Evolutionary conservation across 1,140 invertebrate genomes (phyloP), one percentile per base, ranked within the genome.

Genomic region (Drosophila asahinai): DNA sequence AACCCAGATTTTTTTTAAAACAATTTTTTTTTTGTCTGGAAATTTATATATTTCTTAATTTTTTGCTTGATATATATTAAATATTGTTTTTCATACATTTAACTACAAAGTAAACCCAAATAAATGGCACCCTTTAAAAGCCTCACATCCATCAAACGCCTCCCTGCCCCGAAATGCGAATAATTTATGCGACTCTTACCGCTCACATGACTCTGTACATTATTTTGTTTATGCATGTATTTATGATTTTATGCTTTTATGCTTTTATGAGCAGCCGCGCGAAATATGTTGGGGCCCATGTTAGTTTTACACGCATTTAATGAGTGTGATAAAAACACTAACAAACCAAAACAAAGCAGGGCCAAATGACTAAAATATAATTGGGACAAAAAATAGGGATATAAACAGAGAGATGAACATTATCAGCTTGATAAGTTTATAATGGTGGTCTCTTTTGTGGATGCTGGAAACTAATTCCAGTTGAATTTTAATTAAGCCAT

Each of bases 231-330:
- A 70, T 62, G 62, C 79, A 33, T 67, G 43, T 49, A 77, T 66
- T 73, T 67, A 70, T 62, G 62, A 72, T 40, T 66, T 73, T 67
- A 59, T 74, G 67, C 63, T 51, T 68, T 71, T 73, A 62, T 61
- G 58, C 63, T 51, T 68, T 71, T 73, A 62, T 61, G 58, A 38
- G 70, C 65, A 30, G 63, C 68, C 54, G 59, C 43, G 63, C 45
- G 62, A 84, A 90, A 80, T 89, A 49, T 83, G 81, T 42, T 82
- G 80, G 36, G 68, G 66, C 42, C 57, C 52, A 45, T 75, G 58
- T 49, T 73, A 61, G 65, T 80, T 81, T 90, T 66, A 89, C 81
- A 79, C 47, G 75, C 22, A 60, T 90, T 90, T 89, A 87, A 87
- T 90, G 84, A 90, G 86, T 73, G 78, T 33, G 42, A 58, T 25